A percentile compares a stretch with the other conserved stretches of the same genome.
Conservation (phyloP, 2,797 vertebrate species). For the Pogoniulus pusillus region DNA sequence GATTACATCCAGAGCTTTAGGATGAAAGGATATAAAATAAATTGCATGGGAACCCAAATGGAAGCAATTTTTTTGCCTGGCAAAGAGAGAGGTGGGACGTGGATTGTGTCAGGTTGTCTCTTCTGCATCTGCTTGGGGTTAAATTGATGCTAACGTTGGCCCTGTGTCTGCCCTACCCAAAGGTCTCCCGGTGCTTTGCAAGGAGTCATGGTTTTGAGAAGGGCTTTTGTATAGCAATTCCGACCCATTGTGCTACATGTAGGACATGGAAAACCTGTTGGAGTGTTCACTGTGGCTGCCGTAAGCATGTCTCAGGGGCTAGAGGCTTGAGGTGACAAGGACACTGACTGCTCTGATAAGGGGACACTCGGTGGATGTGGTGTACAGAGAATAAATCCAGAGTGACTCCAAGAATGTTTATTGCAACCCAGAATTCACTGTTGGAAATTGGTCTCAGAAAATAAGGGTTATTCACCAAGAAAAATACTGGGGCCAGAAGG, state of each 20-base stretch:
- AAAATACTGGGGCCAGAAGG: background rate
- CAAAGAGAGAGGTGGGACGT: background rate
- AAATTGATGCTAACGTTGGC: background rate
- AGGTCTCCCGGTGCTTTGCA: background rate
- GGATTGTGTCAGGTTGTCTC: background rate
- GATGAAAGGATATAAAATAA: constrained; percentile 43
- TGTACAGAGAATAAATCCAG: background rate
- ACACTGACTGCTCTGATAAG: rapidly evolving
- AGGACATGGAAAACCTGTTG: background rate
- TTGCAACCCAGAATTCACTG: background rate
- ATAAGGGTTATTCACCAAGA: constrained; percentile 1
- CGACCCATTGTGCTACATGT: background rate
- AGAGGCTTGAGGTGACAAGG: background rate
- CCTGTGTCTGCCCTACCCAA: background rate
- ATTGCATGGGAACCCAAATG: background rate
- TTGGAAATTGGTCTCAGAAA: background rate
- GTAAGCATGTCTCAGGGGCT: background rate
- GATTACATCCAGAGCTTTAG: constrained; percentile 2
- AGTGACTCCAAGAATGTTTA: background rate
- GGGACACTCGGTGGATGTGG: background rate
- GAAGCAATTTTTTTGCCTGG: background rate
- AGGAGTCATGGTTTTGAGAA: background rate
- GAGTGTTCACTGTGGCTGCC: background rate
- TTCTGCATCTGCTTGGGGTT: background rate
- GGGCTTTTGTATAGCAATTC: background rate